A percentile compares a stretch with the other conserved stretches of the same genome.
These are phyloP conservation scores for Ciconia boyciana DNA, from an alignment of 2,113 vertebrate species.

Conservation along the genomic window DNA sequence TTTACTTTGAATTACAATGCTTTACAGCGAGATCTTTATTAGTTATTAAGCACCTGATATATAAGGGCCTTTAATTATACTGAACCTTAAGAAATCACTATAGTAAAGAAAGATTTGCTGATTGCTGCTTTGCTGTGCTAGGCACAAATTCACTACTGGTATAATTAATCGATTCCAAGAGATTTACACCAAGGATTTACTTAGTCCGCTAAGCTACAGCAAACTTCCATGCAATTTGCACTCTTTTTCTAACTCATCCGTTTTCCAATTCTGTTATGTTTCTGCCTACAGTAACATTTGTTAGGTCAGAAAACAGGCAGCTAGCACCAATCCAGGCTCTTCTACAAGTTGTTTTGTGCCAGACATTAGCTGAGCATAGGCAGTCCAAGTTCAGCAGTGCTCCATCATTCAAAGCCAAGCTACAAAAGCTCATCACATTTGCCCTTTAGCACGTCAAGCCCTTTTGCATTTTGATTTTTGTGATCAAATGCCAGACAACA, in stretches of 20 bases:
- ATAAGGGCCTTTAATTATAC: conserved; percentile 29
- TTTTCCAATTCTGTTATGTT: background rate
- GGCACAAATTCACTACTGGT: conserved; percentile 46
- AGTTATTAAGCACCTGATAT: conserved; percentile 37
- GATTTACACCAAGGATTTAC: conserved; percentile 6
- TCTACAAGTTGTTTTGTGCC: background rate
- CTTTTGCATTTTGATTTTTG: conserved; percentile 36
- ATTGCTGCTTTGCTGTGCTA: conserved; percentile 42
- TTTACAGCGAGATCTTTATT: conserved; percentile 8
- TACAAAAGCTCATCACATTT: background rate
- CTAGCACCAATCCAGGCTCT: background rate
- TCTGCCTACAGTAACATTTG: background rate
- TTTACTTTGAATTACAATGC: background rate
- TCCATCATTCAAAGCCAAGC: background rate
- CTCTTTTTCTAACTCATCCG: background rate
- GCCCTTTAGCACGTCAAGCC: conserved; percentile 12
- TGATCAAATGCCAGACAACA: conserved; percentile 14
- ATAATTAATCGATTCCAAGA: conserved; percentile 4
- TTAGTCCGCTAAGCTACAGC: background rate
- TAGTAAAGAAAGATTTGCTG: conserved; percentile 38
- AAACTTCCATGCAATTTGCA: background rate
- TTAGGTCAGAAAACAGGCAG: background rate
- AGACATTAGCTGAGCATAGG: background rate
- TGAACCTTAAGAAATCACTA: conserved; percentile 20
- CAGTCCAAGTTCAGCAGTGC: background rate